phyloP scores from a whole-genome alignment of 2,888 invertebrate species.

The Vesta saturnalis region DNA sequence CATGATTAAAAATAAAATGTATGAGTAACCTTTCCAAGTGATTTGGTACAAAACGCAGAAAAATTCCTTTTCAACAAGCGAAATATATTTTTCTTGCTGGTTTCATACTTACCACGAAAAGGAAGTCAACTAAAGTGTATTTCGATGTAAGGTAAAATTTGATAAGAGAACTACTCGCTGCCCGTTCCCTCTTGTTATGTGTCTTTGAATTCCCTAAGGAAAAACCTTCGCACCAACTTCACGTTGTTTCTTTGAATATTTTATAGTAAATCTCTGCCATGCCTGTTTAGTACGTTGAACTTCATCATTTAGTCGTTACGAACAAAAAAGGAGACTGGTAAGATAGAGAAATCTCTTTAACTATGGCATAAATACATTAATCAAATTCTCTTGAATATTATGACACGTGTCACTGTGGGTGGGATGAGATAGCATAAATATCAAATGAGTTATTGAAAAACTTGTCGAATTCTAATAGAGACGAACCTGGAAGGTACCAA shows the following conservation, averaged over 20 bases:
- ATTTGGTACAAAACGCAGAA: no score
- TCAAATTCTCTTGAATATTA: constrained; percentile 20
- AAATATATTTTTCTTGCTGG: background rate
- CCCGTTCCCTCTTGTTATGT: constrained; percentile 36
- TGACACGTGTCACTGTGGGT: constrained; percentile 72
- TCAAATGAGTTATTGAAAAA: constrained; percentile 55
- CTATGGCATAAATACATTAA: no score
- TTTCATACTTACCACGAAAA: constrained; percentile 12
- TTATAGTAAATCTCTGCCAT: constrained; percentile 34
- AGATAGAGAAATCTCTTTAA: background rate
- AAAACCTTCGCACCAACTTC: constrained; percentile 35
- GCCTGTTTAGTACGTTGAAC: constrained; percentile 21
- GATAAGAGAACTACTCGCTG: constrained; percentile 39
- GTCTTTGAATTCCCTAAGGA: constrained; percentile 34
- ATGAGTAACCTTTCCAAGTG: no score
- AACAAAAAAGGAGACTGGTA: background rate
- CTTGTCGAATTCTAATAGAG: constrained; percentile 53
- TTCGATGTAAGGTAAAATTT: constrained; percentile 39
- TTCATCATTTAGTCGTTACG: constrained; percentile 19
- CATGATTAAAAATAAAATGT: no score
- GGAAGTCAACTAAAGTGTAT: constrained; percentile 35
- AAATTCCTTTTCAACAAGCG: no score
- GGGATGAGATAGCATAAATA: constrained; percentile 54
- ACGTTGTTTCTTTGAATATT: constrained; percentile 34
- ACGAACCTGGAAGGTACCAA: constrained; percentile 53